Base-by-base conservation (phyloP, 2,797 vertebrate genomes). In the Xiphorhynchus erythropygius region DNA sequence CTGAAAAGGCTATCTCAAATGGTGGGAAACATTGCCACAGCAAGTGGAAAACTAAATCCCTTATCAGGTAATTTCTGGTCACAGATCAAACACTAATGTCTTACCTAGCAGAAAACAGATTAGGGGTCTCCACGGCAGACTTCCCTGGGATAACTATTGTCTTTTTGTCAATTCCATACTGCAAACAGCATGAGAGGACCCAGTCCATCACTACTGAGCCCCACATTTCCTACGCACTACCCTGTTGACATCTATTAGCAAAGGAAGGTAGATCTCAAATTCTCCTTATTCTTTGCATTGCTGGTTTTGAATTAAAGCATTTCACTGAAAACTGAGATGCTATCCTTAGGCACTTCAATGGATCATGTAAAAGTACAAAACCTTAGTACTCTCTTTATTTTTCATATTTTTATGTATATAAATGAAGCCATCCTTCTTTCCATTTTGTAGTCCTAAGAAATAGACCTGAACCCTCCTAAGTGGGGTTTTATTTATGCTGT, bases 1-100 rank as follows among this genome's bases (percentile, higher is more conserved):
- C 53, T 9, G 4, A 17, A 81, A 84, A 74, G 16, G 1, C 49
- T 37, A 0, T 32, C n/a, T 84, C 52, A 80, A 41, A 84, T 25
- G 9, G 3, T 37, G 32, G 39, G 25, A 67, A 74, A 47, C 2
- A 1, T 55, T 80, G 33, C 42, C 53, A 23, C 10, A 80, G 52
- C 37, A n/a, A 50, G n/a, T 32, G 24, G 50, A 13, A 50, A 92
- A 87, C 65, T 46, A 96, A 85, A 81, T 75, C 83, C 49, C 8
- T 68, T 60, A 49, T 46, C 41, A 17, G 17, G 32, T 77, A 44
- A 53, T 86, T 88, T 68, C 57, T 84, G 53, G 46, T 93, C 59
- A 39, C 47, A 41, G 67, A 93, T 73, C 74, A 73, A 87, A 76
- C 55, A 18, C 28, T 59, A 10, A 33, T 11, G 3, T 68, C 50